phyloP scores from a whole-genome alignment of 2,113 vertebrate species.

The Geococcyx californianus region DNA sequence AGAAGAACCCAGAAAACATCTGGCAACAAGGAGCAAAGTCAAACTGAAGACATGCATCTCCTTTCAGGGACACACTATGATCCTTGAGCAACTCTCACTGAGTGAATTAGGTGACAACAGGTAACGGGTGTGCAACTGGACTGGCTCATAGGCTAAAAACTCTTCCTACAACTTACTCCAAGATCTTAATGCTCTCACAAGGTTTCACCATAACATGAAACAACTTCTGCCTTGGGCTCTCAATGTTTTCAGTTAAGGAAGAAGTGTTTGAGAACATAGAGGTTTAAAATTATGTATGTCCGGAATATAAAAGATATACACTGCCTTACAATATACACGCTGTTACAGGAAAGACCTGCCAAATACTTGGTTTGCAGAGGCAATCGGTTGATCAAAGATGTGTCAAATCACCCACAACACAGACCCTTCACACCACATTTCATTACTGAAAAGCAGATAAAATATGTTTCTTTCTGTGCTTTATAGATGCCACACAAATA shows the following conservation, averaged over 20 bases:
- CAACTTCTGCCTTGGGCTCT: not conserved
- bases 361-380: not conserved
- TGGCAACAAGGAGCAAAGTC: not conserved
- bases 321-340: not conserved
- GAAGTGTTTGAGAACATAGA: not conserved
- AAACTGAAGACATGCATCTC: not conserved
- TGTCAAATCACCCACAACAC: not conserved
- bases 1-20: not conserved
- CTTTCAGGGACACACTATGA: rapidly evolving
- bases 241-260: not conserved
- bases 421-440: not conserved
- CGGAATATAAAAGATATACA: not conserved
- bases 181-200: not conserved
- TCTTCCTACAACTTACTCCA: not conserved
- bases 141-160: not conserved
- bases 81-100: not conserved
- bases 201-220: not conserved
- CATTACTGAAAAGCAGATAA: not conserved
- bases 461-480: not conserved
- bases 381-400: not conserved
- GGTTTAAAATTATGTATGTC: not conserved
- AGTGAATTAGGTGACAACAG: not conserved
- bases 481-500: not conserved
- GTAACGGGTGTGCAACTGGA: not conserved
- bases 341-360: not conserved